Evolutionary conservation across 2,113 vertebrate species (phyloP), one percentile per base, ranked within the genome.

Genomic region (Prolemur simus): DNA sequence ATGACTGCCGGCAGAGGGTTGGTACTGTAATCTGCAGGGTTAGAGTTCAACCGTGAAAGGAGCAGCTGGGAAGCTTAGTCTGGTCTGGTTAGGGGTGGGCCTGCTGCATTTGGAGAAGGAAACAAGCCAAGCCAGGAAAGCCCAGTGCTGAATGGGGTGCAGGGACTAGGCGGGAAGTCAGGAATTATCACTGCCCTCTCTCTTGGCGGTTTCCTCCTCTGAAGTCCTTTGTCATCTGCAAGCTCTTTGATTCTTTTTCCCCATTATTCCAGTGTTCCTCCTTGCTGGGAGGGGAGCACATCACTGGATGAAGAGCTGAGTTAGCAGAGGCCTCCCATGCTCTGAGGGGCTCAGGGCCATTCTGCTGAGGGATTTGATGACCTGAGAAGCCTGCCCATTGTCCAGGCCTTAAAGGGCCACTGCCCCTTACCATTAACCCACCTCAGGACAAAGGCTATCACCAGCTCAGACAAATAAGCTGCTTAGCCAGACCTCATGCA

Each of bases 401-500:
- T 98, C 95, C 60, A 74, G 83, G 37, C 98, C 97, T 98, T 98
- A 81, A 96, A 95, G 91, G 94, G 94, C 96, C 95, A 85, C 78
- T 92, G 98, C 98, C 97, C 96, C 98, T 98, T 95, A 97, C 98
- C 97, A 97, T 97, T 96, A 98, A 98, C 97, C 97, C 97, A 96
- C 96, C 96, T 97, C 95, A 34, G 95, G 97, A 96, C 93, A 98
- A 98, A 98, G 97, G 87, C 95, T 97, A 94, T 96, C 91, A 94
- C 97, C 96, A 98, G 98, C 96, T 98, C 98, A 97, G 98, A 98
- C 97, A 98, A 98, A 98, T 97, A 98, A 89, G 89, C 84, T 95
- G 76, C 92, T 97, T 93, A 97, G 95, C 93, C 63, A 95, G 97
- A 86, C 86, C 32, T 93, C 98, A 98, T 98, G 98, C 95, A 96